Conservation (phyloP, 2,888 invertebrate species). For the Eurois occulta region DNA sequence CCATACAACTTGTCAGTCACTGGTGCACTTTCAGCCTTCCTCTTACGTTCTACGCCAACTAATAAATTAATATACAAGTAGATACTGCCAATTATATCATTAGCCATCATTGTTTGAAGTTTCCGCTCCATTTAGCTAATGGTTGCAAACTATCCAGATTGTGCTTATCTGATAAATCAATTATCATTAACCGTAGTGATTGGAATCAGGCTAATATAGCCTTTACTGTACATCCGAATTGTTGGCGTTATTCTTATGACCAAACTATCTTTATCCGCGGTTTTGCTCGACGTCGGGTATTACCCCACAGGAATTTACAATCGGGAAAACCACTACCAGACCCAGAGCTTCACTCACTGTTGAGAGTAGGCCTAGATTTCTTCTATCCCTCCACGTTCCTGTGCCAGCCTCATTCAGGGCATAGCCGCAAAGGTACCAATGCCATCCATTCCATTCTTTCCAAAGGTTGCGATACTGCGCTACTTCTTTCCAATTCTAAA, state of each 20-base stretch:
- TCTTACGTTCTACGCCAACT: background rate
- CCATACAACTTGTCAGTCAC: background rate
- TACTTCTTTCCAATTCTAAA: too few relatives aligned
- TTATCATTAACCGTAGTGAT: constrained; percentile 17
- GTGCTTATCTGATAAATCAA: constrained; percentile 34
- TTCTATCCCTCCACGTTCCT: too few relatives aligned
- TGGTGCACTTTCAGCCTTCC: background rate
- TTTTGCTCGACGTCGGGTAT: background rate
- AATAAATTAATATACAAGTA: background rate
- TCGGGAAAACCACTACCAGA: too few relatives aligned
- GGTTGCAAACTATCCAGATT: constrained; percentile 23
- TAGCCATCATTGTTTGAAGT: constrained; percentile 27
- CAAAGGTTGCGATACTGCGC: too few relatives aligned
- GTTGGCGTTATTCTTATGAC: background rate
- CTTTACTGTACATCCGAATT: background rate
- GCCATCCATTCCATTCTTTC: too few relatives aligned
- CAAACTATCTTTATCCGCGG: background rate
- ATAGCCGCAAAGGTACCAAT: too few relatives aligned
- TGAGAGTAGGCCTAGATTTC: too few relatives aligned
- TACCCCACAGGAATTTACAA: too few relatives aligned
- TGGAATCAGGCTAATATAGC: background rate
- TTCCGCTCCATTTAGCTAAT: constrained; percentile 47
- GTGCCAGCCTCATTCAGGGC: too few relatives aligned
- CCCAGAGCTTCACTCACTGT: too few relatives aligned
- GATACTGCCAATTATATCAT: background rate